phyloP scores from a whole-genome alignment of 2,888 invertebrate species.

The Cremastobaeus sp. region DNA sequence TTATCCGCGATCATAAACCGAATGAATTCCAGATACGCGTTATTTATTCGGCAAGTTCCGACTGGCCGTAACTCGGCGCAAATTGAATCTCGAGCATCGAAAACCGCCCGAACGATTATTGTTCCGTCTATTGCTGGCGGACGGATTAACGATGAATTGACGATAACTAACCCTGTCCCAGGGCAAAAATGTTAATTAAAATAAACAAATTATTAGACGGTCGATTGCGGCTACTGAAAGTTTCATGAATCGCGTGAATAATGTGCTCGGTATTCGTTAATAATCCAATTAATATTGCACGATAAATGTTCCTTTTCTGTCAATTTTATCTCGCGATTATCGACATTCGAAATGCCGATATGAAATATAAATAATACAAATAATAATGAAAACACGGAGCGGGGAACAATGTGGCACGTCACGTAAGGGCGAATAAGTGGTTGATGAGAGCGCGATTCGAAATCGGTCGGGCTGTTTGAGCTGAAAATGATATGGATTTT shows the following conservation, averaged over 20 bases:
- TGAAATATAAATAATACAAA: not conserved
- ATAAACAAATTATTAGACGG: conserved; percentile 22
- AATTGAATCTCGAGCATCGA: too few species aligned
- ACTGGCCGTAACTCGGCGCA: too few species aligned
- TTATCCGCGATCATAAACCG: not conserved
- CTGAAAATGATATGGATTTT: conserved; percentile 20
- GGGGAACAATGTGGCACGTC: too few species aligned
- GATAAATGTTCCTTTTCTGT: not conserved
- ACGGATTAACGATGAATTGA: conserved; percentile 16
- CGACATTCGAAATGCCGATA: too few species aligned
- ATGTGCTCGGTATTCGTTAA: conserved; percentile 19
- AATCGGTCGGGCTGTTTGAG: too few species aligned
- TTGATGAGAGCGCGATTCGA: too few species aligned
- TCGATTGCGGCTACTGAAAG: conserved; percentile 6
- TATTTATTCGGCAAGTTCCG: too few species aligned
- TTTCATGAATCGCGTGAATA: conserved; percentile 27
- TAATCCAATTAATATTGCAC: conserved; percentile 19
- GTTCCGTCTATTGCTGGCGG: too few species aligned
- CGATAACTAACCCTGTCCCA: conserved; percentile 16
- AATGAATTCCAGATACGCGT: conserved; percentile 11
- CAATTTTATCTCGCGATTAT: too few species aligned
- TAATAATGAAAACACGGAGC: not conserved
- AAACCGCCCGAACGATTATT: too few species aligned
- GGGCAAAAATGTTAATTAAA: conserved; percentile 23
- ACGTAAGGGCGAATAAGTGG: too few species aligned